Conservation (phyloP, 2,113 vertebrate species). For the Stegostoma tigrinum region DNA sequence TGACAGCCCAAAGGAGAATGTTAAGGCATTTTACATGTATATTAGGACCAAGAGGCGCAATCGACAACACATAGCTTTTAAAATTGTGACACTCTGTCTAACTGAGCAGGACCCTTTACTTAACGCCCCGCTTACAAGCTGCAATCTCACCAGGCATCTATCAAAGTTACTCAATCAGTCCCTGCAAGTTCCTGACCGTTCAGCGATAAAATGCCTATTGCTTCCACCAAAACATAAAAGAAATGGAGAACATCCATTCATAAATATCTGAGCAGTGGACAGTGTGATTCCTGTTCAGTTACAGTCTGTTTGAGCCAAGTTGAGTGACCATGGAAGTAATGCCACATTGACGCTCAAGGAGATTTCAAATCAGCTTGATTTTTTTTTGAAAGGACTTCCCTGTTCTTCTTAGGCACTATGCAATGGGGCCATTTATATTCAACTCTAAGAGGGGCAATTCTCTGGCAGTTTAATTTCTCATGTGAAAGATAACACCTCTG, state of each 20-base stretch:
- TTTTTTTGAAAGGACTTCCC: neutral
- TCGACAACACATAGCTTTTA: neutral
- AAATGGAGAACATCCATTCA: neutral
- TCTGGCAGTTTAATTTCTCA: neutral
- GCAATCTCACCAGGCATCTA: neutral
- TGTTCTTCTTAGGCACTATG: neutral
- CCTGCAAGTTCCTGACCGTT: neutral
- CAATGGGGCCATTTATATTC: neutral
- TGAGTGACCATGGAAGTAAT: neutral
- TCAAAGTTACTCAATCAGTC: neutral
- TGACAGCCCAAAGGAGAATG: neutral
- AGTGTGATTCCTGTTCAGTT: neutral
- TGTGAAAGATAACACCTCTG: neutral
- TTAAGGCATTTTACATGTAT: neutral
- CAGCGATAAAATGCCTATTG: neutral
- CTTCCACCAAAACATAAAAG: neutral
- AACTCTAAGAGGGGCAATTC: neutral
- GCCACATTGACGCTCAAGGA: neutral
- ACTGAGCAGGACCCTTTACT: neutral
- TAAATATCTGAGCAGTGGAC: neutral
- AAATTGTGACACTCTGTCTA: neutral
- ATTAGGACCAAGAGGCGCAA: neutral
- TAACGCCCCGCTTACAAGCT: neutral
- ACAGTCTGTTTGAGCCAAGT: neutral
- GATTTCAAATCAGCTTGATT: neutral